Conservation (phyloP, 2,797 vertebrate species). For the Peromyscus eremicus region DNA sequence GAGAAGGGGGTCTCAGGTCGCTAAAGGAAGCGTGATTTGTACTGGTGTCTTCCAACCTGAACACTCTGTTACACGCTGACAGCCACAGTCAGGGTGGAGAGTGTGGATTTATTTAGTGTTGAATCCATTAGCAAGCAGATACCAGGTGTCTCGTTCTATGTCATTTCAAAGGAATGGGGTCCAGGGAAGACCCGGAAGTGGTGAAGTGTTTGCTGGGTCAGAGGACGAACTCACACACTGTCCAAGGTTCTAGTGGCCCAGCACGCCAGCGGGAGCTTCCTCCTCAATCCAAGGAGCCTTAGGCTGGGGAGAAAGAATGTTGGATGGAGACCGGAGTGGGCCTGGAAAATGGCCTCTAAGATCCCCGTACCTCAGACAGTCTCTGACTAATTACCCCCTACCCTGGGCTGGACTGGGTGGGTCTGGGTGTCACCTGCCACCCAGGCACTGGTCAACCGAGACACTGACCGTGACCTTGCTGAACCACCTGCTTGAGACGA, state of each 20-base stretch:
- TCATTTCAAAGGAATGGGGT: background rate
- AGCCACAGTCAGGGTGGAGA: background rate
- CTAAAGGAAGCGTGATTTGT: background rate
- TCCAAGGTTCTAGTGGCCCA: too few relatives aligned
- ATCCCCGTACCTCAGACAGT: background rate
- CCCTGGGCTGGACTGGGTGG: constrained; percentile 16
- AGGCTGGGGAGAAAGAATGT: background rate
- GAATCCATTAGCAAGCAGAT: background rate
- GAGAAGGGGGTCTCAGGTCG: background rate
- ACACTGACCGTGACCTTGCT: background rate
- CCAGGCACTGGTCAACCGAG: background rate
- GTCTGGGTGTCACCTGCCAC: background rate
- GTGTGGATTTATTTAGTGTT: background rate
- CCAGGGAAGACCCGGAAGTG: background rate
- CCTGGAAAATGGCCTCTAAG: background rate
- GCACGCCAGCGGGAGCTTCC: fast-evolving
- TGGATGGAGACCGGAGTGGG: background rate
- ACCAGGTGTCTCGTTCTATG: background rate
- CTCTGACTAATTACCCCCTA: background rate
- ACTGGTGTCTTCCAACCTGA: background rate
- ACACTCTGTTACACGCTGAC: background rate
- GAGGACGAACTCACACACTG: background rate
- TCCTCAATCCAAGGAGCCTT: background rate
- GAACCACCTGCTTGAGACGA: background rate
- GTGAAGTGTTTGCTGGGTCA: background rate